A percentile compares a stretch with the other conserved stretches of the same genome.
These are phyloP conservation scores for Drepana arcuata DNA, from an alignment of 1,140 invertebrate genomes.

Conservation along the genomic window DNA sequence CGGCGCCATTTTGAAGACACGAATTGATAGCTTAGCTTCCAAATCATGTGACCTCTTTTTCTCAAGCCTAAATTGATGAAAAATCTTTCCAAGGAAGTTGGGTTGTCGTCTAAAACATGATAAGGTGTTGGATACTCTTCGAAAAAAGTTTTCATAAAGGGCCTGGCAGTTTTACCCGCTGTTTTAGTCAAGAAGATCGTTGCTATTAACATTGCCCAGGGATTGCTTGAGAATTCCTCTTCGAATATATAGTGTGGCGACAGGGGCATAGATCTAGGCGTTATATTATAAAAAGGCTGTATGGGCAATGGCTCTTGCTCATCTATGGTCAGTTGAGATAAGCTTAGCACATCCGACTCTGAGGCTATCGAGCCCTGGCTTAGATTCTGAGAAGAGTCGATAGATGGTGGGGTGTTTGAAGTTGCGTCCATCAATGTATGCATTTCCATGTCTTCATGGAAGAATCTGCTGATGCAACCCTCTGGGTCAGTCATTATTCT, in stretches of 20 bases:
- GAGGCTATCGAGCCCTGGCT: conserved; percentile 36
- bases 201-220: conserved; percentile 71
- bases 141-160: conserved; percentile 65
- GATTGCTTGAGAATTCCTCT: conserved; percentile 68
- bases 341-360: conserved; percentile 33
- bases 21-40: conserved; percentile 71
- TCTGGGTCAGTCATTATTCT: conserved; percentile 22
- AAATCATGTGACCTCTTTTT: conserved; percentile 68
- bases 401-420: conserved; percentile 8
- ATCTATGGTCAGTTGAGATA: conserved; percentile 51
- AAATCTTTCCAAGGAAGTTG: conserved; percentile 55
- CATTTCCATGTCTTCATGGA: conserved; percentile 14
- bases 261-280: conserved; percentile 51
- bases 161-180: conserved; percentile 57
- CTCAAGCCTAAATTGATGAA: conserved; percentile 67
- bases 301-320: conserved; percentile 43
- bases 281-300: conserved; percentile 53
- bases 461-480: conserved; percentile 47
- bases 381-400: conserved; percentile 30
- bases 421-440: conserved; percentile 10
- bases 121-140: conserved; percentile 64
- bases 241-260: conserved; percentile 72
- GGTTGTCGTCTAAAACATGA: conserved; percentile 52
- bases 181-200: conserved; percentile 74
- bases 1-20: conserved; percentile 71